Evolutionary conservation across 1,140 invertebrate genomes (phyloP).

Genomic region (Parapsyche elsis): DNA sequence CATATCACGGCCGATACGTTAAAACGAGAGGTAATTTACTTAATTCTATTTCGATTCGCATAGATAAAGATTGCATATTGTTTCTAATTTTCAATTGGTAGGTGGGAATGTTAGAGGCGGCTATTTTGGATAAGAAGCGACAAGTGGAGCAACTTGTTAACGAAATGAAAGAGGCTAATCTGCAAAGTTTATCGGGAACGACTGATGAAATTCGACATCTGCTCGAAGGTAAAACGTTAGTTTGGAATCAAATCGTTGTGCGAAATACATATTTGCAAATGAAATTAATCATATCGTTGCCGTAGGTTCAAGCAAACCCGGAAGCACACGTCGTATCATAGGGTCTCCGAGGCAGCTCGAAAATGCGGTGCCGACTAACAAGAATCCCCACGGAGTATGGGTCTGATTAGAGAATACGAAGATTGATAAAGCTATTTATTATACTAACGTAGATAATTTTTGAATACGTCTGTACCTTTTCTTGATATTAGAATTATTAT

Average conservation of each 20-base stretch:
- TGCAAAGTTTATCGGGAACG: slow-evolving; percentile 86
- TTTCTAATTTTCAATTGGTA: slow-evolving; percentile 58
- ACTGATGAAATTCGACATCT: slow-evolving; percentile 85
- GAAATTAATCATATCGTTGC: slow-evolving; percentile 39
- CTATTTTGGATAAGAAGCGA: slow-evolving; percentile 86
- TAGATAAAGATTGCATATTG: background rate
- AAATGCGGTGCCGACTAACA: slow-evolving; percentile 92
- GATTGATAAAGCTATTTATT: slow-evolving; percentile 48
- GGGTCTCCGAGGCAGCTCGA: slow-evolving; percentile 90
- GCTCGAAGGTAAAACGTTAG: slow-evolving; percentile 73
- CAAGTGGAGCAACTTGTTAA: slow-evolving; percentile 86
- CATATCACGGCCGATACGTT: slow-evolving; percentile 84
- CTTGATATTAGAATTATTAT: background rate
- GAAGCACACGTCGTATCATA: slow-evolving; percentile 88
- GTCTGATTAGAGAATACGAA: slow-evolving; percentile 70
- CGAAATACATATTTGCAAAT: background rate
- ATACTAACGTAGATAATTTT: slow-evolving; percentile 26
- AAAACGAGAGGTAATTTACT: slow-evolving; percentile 74
- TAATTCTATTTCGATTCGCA: background rate
- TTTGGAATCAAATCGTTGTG: background rate
- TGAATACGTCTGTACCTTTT: slow-evolving; percentile 32
- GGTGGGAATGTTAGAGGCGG: slow-evolving; percentile 79
- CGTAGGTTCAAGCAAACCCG: slow-evolving; percentile 82
- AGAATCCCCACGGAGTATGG: slow-evolving; percentile 97
- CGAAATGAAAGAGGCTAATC: slow-evolving; percentile 92